Percentiles rank a stretch among this genome's conserved stretches.
Conservation (phyloP, 2,797 vertebrate genomes). For the Tenualosa ilisha region DNA sequence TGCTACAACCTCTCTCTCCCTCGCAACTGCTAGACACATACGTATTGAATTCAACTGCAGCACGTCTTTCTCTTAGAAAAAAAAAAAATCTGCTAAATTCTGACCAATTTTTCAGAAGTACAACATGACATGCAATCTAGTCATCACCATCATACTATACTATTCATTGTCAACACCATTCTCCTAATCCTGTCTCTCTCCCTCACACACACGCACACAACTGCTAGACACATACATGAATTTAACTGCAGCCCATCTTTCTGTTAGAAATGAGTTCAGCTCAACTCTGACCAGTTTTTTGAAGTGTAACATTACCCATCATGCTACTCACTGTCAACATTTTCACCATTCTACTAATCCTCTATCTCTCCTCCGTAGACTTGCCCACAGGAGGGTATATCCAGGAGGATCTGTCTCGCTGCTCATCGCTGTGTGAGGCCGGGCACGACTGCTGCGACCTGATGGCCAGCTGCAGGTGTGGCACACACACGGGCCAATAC, state of each 20-base stretch:
- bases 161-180: background rate
- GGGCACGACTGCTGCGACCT: slow-evolving; percentile 89
- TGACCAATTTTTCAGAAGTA: too few relatives aligned
- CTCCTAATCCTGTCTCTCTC: background rate
- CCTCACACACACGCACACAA: too few relatives aligned
- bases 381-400: slow-evolving; percentile 93
- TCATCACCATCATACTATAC: background rate
- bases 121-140: too few relatives aligned
- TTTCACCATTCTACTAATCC: background rate
- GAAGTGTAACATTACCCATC: background rate
- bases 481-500: slow-evolving; percentile 93
- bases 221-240: too few relatives aligned
- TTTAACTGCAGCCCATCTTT: too few relatives aligned
- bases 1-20: background rate
- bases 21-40: too few relatives aligned
- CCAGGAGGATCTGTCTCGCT: slow-evolving; percentile 88
- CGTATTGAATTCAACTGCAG: too few relatives aligned
- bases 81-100: too few relatives aligned
- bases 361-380: slow-evolving; percentile 69
- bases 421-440: slow-evolving; percentile 87
- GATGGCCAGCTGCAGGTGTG: slow-evolving; percentile 97
- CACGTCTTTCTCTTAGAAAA: too few relatives aligned
- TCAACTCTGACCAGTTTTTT: too few relatives aligned
- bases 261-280: too few relatives aligned
- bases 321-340: background rate